Percentiles rank a stretch among this genome's conserved stretches.
phyloP scores from a whole-genome alignment of 1,140 invertebrate genomes.

The Tetramorium parvispinum region DNA sequence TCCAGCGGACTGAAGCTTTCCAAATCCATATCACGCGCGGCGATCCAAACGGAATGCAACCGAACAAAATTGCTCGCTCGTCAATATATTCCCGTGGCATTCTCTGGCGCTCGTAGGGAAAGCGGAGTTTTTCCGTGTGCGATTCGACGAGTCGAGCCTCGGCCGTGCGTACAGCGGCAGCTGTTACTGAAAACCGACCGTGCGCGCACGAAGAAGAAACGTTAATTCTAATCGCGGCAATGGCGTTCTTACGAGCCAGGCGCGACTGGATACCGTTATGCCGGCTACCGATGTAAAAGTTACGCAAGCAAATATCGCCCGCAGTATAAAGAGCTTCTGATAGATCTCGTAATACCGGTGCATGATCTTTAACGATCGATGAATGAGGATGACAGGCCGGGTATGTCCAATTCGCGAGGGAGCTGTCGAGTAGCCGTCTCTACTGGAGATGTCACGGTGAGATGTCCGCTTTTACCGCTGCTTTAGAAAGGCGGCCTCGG shows the following conservation, averaged over 20 bases:
- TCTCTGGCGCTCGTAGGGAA: conserved; percentile 38
- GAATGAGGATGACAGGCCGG: background rate
- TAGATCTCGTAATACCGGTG: background rate
- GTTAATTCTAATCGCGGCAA: conserved; percentile 47
- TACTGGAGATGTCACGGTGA: conserved; percentile 27
- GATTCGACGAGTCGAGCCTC: background rate
- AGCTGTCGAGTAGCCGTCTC: background rate
- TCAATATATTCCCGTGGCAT: conserved; percentile 7
- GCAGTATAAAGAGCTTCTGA: conserved; percentile 29
- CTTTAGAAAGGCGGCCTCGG: conserved; percentile 38
- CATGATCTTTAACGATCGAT: conserved; percentile 2
- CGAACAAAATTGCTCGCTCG: background rate
- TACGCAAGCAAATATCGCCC: conserved; percentile 44
- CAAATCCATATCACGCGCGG: background rate
- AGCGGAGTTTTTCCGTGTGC: conserved; percentile 36
- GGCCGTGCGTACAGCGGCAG: conserved; percentile 9
- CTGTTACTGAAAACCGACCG: conserved; percentile 30
- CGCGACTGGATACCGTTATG: conserved; percentile 51
- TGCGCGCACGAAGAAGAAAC: conserved; percentile 20
- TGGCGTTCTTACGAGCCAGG: conserved; percentile 1
- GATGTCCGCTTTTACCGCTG: conserved; percentile 33
- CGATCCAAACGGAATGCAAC: background rate
- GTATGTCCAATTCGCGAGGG: background rate
- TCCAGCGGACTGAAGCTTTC: background rate
- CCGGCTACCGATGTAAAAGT: conserved; percentile 40